Evolutionary conservation across 2,888 invertebrate species (phyloP).

Genomic region (Drosophila tripunctata): DNA sequence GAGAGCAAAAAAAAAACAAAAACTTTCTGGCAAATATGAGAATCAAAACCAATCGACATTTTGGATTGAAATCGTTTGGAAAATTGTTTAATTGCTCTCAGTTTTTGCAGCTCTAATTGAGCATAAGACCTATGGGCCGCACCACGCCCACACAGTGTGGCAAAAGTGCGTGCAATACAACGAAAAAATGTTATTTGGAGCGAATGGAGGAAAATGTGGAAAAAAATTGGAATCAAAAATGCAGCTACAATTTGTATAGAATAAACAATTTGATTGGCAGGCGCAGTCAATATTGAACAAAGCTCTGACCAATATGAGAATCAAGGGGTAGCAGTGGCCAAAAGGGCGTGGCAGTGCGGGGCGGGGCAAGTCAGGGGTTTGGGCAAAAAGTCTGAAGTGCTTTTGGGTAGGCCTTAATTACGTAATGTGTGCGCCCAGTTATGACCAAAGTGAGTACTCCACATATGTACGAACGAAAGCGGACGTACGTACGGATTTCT

Average conservation of each 20-base stretch:
- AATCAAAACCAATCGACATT: conserved; percentile 56
- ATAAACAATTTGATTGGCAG: conserved; percentile 74
- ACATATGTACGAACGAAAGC: conserved; percentile 25
- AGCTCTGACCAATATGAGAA: not conserved
- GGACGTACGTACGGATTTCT: no score
- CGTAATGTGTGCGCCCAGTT: conserved; percentile 77
- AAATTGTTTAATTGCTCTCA: conserved; percentile 74
- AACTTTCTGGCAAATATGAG: conserved; percentile 14
- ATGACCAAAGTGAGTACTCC: conserved; percentile 73
- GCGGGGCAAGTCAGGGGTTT: no score
- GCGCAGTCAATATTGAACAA: conserved; percentile 56
- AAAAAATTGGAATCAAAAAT: conserved; percentile 68
- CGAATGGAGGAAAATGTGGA: conserved; percentile 19
- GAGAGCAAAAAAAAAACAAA: conserved; percentile 28
- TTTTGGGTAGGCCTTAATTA: conserved; percentile 80
- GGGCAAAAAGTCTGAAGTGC: conserved; percentile 72
- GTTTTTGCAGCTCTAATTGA: conserved; percentile 70
- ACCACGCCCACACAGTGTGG: conserved; percentile 14
- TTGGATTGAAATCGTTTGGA: conserved; percentile 71
- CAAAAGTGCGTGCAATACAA: conserved; percentile 57
- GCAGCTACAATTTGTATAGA: conserved; percentile 71
- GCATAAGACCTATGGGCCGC: conserved; percentile 61
- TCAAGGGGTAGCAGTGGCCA: not conserved
- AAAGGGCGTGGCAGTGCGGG: not conserved
- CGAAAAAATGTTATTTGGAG: conserved; percentile 69